phyloP scores from a whole-genome alignment of 2,797 vertebrate species.

The Pangasius krempfi region DNA sequence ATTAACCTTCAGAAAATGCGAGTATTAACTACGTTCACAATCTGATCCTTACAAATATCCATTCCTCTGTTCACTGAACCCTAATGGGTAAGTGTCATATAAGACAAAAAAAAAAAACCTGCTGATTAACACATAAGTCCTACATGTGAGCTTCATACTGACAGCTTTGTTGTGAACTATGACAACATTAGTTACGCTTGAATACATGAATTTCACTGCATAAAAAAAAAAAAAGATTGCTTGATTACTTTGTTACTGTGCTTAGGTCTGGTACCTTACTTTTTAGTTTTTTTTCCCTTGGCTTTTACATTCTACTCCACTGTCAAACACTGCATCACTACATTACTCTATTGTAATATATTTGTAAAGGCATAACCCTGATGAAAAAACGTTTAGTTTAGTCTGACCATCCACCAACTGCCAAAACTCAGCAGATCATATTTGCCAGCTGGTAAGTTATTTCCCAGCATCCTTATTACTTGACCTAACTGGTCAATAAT shows the following conservation, averaged over 20 bases:
- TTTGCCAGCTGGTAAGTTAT: neutral
- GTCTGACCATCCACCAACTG: neutral
- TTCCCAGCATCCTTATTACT: neutral
- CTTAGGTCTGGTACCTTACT: neutral
- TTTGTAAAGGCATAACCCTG: neutral
- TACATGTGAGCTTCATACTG: neutral
- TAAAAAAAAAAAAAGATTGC: neutral
- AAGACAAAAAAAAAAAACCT: neutral
- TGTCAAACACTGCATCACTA: neutral
- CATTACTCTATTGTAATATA: neutral
- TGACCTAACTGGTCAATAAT: neutral
- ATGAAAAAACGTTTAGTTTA: neutral
- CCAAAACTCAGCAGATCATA: neutral
- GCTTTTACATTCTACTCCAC: neutral
- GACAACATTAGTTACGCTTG: neutral
- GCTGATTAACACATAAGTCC: neutral
- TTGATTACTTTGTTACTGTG: neutral
- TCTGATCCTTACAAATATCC: neutral
- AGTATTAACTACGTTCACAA: constrained; percentile 1
- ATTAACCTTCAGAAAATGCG: constrained; percentile 3
- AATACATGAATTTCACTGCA: neutral
- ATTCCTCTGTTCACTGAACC: neutral
- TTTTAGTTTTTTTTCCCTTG: neutral
- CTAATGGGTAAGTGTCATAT: neutral
- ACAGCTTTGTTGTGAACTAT: neutral